A percentile compares a stretch with the other conserved stretches of the same genome.
Conservation (phyloP, 2,797 vertebrate genomes). For the Sardinella longiceps region DNA sequence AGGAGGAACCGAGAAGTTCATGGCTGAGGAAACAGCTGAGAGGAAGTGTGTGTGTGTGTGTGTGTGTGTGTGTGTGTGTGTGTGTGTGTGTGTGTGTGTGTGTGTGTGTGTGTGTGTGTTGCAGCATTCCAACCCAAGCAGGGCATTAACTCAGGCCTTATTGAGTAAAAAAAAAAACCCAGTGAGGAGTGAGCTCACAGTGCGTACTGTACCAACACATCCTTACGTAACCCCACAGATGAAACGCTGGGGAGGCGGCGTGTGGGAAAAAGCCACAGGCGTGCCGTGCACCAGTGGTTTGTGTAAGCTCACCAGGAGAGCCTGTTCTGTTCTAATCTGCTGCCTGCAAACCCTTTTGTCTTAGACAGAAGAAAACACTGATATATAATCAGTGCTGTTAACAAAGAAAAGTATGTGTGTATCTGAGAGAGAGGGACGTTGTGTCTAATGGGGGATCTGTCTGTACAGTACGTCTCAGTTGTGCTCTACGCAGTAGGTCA, state of each 20-base stretch:
- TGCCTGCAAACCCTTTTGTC: not conserved
- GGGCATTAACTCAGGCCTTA: not conserved
- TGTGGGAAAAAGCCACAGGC: not conserved
- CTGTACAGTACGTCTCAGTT: no score
- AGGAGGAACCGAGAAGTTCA: not conserved
- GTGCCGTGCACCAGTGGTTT: not conserved
- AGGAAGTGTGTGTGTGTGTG: constrained; percentile 2
- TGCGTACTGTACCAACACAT: not conserved
- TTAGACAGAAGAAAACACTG: not conserved
- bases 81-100: not conserved
- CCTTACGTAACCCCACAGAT: not conserved
- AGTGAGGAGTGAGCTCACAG: not conserved
- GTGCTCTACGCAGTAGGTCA: not conserved
- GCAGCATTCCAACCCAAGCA: not conserved
- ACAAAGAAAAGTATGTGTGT: not conserved
- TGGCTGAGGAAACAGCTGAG: constrained; percentile 19
- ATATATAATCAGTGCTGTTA: not conserved
- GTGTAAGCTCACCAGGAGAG: not conserved
- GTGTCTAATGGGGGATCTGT: not conserved
- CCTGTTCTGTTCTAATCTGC: not conserved
- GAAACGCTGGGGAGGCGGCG: not conserved
- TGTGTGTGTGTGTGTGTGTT: not conserved
- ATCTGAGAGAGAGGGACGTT: not conserved
- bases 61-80: not conserved
- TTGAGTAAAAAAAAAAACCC: not conserved